These are phyloP conservation scores for Neolamprologus sp. DNA, from an alignment of 2,113 vertebrate genomes.

Conservation along the genomic window DNA sequence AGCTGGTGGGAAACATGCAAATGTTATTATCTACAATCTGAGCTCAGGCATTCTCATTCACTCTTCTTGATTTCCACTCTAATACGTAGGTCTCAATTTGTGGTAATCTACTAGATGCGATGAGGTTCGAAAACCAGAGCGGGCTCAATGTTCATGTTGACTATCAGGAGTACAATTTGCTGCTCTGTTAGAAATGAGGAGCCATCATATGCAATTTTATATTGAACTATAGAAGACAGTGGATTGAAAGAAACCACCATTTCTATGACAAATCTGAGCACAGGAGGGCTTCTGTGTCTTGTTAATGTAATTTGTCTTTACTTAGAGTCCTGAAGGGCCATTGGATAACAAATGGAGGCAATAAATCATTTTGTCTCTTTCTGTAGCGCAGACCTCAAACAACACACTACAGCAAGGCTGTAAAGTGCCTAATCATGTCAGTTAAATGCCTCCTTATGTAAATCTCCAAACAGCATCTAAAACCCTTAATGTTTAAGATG, in stretches of 20 bases:
- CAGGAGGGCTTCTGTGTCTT: neutral
- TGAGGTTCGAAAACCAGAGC: conserved; percentile 23
- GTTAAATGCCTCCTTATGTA: neutral
- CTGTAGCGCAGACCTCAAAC: neutral
- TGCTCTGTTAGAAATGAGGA: conserved; percentile 24
- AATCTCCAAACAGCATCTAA: neutral
- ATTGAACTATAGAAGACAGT: neutral
- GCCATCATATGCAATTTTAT: conserved; percentile 22
- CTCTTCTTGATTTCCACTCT: conserved; percentile 9
- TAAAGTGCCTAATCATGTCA: neutral
- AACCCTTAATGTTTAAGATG: neutral
- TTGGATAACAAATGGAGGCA: conserved; percentile 1
- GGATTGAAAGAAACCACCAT: neutral
- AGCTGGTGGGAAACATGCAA: conserved; percentile 26
- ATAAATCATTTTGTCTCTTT: conserved; percentile 36
- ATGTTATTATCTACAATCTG: conserved; percentile 7
- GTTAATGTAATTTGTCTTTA: conserved; percentile 28
- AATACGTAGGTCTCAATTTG: conserved; percentile 8
- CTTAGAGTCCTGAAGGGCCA: neutral
- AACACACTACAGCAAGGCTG: neutral
- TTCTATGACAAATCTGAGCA: neutral
- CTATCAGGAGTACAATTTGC: neutral
- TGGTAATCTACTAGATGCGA: neutral
- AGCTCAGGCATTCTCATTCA: neutral
- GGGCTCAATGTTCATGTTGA: conserved; percentile 2